These are phyloP conservation scores for Tinea pellionella DNA, from an alignment of 2,888 invertebrate species.

Conservation along the genomic window DNA sequence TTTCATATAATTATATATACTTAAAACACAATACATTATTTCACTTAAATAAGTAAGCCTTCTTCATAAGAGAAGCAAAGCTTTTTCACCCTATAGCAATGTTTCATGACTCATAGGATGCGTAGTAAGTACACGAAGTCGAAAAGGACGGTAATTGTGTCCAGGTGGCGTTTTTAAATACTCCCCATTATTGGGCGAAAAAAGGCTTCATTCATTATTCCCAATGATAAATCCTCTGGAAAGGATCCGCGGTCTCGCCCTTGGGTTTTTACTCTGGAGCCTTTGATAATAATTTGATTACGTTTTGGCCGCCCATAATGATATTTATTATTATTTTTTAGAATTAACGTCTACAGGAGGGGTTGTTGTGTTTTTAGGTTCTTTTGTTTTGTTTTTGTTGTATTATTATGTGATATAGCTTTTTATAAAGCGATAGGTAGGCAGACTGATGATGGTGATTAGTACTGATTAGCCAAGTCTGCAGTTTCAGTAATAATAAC, in stretches of 20 bases:
- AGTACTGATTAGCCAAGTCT: too few relatives aligned
- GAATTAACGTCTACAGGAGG: neutral
- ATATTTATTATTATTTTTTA: constrained; percentile 4
- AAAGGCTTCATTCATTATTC: constrained; percentile 40
- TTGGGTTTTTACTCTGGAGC: constrained; percentile 29
- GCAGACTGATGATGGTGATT: too few relatives aligned
- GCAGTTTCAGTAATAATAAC: too few relatives aligned
- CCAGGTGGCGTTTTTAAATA: constrained; percentile 24
- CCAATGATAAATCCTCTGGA: constrained; percentile 43
- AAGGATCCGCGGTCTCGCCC: constrained; percentile 35
- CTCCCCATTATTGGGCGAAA: constrained; percentile 33
- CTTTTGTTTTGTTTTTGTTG: neutral
- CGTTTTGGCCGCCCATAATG: constrained; percentile 8
- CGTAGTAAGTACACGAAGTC: neutral
- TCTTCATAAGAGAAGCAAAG: too few relatives aligned
- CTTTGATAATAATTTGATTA: constrained; percentile 19
- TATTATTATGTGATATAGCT: too few relatives aligned
- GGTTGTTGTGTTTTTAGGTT: neutral
- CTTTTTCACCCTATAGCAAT: neutral
- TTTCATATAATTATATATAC: too few relatives aligned
- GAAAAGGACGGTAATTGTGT: constrained; percentile 17
- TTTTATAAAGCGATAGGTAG: too few relatives aligned
- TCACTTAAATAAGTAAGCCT: too few relatives aligned
- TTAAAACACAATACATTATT: too few relatives aligned
- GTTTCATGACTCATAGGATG: neutral